phyloP scores from a whole-genome alignment of 1,140 invertebrate species.

The Atta texana region DNA sequence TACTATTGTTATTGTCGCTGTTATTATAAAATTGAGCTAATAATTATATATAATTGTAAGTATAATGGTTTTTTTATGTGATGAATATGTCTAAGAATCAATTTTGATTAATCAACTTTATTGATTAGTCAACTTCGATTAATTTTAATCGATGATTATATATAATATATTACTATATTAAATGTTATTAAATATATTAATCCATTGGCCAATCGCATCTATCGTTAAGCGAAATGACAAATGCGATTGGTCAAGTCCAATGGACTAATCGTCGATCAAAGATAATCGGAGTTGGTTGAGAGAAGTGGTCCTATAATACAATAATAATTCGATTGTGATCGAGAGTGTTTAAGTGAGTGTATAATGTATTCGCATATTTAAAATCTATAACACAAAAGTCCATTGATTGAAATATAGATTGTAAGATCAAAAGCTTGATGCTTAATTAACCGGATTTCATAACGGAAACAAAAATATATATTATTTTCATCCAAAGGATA shows the following conservation, averaged over 20 bases:
- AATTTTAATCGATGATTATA: too few species aligned
- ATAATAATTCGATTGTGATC: not conserved
- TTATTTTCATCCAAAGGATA: not conserved
- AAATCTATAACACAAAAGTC: not conserved
- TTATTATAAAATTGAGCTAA: not conserved
- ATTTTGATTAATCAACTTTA: too few species aligned
- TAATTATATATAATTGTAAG: not conserved
- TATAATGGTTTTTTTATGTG: not conserved
- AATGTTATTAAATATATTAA: too few species aligned
- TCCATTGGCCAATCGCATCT: too few species aligned
- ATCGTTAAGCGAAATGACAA: too few species aligned
- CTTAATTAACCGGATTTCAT: conserved; percentile 80
- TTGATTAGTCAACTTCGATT: too few species aligned
- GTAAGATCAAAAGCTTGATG: conserved; percentile 57
- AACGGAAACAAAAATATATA: conserved; percentile 62
- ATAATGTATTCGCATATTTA: not conserved
- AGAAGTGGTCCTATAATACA: not conserved
- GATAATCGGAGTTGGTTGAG: too few species aligned
- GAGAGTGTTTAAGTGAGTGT: not conserved
- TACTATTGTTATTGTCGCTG: not conserved
- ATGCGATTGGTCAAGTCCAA: too few species aligned
- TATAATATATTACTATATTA: too few species aligned
- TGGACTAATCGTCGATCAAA: too few species aligned
- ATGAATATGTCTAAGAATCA: not conserved
- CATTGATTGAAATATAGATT: conserved; percentile 30